Base-by-base conservation (phyloP, 2,888 invertebrate species). In the Neria commutata region DNA sequence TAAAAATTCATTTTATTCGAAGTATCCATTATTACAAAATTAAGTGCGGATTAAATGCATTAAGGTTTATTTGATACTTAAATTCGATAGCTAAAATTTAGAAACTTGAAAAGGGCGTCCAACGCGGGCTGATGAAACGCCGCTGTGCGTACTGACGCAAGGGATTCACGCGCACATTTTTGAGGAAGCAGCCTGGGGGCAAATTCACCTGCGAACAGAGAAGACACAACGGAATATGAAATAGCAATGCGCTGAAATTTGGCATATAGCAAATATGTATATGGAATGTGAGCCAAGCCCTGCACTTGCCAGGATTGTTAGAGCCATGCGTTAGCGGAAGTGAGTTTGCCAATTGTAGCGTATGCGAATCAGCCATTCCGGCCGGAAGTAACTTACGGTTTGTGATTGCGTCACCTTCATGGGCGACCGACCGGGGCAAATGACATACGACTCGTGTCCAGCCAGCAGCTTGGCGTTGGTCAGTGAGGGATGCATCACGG, bases 341-440 rank as follows among this genome's bases (percentile, higher is more conserved):
- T n/a, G n/a, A n/a, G n/a, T n/a, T n/a, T n/a, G n/a, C n/a, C n/a
- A n/a, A n/a, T 63, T 59, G 59, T 69, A 67, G 57, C 63, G 65
- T 17, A 65, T 51, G 54, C 60, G 64, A 45, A 69, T 66, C 42
- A 70, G 53, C 67, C 67, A 68, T 42, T 66, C 60, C 8, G 71
- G 71, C 61, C 63, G 60, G 50, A 59, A 64, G 57, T 65, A 70
- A 80, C 82, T 82, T 77, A 82, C 82, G 59, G 81, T 72, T 69
- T 79, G 74, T 29, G 65, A 65, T 19, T 76, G 68, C 29, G 78
- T 78, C 24, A 82, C 74, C 66, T 75, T 78, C 26, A 81, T 69
- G 2, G 82, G 75, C 33, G 74, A 69, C 49, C 75, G 75, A 42
- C 75, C 78, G 2, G 78, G 76, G 55, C 82, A 82, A 21, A 82